These are phyloP conservation scores for Bursaphelenchus okinawaensis DNA, from an alignment of 2,888 invertebrate genomes.

Conservation along the genomic window DNA sequence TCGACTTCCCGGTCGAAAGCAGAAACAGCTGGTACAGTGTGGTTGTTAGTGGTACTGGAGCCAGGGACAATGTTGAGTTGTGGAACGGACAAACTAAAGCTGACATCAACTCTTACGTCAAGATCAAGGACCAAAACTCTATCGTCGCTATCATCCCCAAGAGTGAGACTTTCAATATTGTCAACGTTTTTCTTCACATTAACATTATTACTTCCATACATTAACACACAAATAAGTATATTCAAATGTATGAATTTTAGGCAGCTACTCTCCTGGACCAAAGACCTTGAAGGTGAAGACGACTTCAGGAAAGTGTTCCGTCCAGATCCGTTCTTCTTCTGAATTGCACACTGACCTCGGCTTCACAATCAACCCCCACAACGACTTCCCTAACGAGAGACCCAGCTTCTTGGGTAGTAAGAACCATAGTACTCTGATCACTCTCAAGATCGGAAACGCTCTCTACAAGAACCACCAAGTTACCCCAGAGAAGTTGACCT, in stretches of 20 bases:
- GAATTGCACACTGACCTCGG: conserved; percentile 6
- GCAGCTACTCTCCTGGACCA: background rate
- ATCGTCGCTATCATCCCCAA: background rate
- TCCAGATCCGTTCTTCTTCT: conserved; percentile 1
- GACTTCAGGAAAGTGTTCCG: conserved; percentile 1
- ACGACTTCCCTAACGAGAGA: conserved; percentile 1
- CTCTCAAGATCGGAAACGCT: conserved; percentile 9
- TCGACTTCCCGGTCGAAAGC: conserved; percentile 16
- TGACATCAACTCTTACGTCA: background rate
- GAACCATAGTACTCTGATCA: conserved; percentile 5
- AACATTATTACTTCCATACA: too few relatives aligned
- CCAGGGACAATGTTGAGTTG: conserved; percentile 2
- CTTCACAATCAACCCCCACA: background rate
- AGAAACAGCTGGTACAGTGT: conserved; percentile 10
- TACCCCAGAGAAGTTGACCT: background rate
- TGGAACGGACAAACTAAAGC: conserved; percentile 4
- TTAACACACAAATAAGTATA: too few relatives aligned
- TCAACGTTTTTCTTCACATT: too few relatives aligned
- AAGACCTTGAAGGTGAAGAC: background rate
- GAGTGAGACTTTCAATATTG: too few relatives aligned
- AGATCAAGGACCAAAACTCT: background rate
- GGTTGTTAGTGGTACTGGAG: conserved; percentile 8
- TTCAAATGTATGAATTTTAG: background rate
- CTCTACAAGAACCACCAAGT: background rate
- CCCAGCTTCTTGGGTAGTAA: background rate